A percentile compares a stretch with the other conserved stretches of the same genome.
phyloP scores from a whole-genome alignment of 2,113 vertebrate species.

The Melanotaenia duboulayi region DNA sequence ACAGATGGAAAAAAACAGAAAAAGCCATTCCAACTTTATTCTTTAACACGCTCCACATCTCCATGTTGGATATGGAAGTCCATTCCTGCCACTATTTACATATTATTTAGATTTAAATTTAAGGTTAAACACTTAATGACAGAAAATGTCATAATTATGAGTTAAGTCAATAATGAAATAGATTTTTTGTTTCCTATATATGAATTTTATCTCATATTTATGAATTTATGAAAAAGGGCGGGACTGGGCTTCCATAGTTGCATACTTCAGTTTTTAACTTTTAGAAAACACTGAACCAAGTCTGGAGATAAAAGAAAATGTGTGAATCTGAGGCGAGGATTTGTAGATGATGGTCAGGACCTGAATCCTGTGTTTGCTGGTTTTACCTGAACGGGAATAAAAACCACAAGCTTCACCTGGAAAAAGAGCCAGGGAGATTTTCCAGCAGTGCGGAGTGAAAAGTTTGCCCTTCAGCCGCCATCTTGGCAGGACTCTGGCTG shows the following conservation, averaged over 20 bases:
- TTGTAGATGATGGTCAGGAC: not conserved
- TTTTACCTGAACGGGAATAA: not conserved
- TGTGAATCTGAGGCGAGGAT: not conserved
- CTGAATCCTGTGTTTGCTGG: not conserved
- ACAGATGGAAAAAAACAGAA: not conserved
- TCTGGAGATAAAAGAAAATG: not conserved
- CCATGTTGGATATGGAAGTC: too few species aligned
- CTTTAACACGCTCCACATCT: not conserved
- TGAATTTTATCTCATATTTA: too few species aligned
- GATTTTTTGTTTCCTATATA: too few species aligned
- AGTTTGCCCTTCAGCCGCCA: constrained; percentile 37
- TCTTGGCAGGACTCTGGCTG: constrained; percentile 43
- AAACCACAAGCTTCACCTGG: not conserved
- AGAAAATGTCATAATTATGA: too few species aligned
- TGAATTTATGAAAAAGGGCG: too few species aligned
- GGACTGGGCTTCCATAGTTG: not conserved
- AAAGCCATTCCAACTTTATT: constrained; percentile 10
- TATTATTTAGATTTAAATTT: too few species aligned
- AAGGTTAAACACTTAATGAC: too few species aligned
- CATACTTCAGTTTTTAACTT: not conserved
- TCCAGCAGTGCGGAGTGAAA: constrained; percentile 52
- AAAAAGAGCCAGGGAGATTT: constrained; percentile 41
- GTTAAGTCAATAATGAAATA: too few species aligned
- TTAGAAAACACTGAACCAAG: not conserved
- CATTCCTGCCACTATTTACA: too few species aligned